Percentiles rank a stretch among this genome's conserved stretches.
Evolutionary conservation across 2,888 invertebrate genomes (phyloP).

Genomic region (Drosophila heteroneura): DNA sequence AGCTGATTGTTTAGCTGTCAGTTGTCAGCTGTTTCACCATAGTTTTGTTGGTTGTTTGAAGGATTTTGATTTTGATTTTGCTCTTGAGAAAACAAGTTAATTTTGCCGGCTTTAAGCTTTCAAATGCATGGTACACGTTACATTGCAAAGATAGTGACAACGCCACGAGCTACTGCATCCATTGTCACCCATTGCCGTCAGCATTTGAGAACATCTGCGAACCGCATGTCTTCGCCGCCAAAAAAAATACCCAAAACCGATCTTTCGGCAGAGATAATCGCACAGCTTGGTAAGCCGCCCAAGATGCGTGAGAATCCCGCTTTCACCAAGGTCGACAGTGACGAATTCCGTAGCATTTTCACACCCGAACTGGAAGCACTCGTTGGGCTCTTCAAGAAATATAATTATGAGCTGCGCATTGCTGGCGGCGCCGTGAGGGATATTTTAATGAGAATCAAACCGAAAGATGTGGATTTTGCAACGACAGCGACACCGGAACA

Average conservation of each 20-base stretch:
- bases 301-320: constrained; percentile 88
- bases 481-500: constrained; percentile 97
- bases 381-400: constrained; percentile 91
- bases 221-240: constrained; percentile 39
- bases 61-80: not conserved
- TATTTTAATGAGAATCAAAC: constrained; percentile 90
- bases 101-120: not conserved
- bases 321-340: constrained; percentile 89
- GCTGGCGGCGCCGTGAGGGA: constrained; percentile 99
- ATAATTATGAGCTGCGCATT: constrained; percentile 94
- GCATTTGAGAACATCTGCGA: constrained; percentile 10
- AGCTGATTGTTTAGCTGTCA: constrained; percentile 4
- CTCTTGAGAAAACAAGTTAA: not conserved
- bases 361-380: constrained; percentile 92
- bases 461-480: constrained; percentile 98
- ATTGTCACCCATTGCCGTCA: constrained; percentile 8
- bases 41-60: not conserved
- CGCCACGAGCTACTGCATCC: constrained; percentile 4
- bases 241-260: constrained; percentile 15
- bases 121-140: constrained; percentile 42
- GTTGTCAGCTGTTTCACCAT: constrained; percentile 24
- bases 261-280: constrained; percentile 45
- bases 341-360: constrained; percentile 92
- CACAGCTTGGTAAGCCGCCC: constrained; percentile 65
- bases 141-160: constrained; percentile 13